Base-by-base conservation (phyloP, 2,113 vertebrate genomes). In the Ancistrus triradiatus region DNA sequence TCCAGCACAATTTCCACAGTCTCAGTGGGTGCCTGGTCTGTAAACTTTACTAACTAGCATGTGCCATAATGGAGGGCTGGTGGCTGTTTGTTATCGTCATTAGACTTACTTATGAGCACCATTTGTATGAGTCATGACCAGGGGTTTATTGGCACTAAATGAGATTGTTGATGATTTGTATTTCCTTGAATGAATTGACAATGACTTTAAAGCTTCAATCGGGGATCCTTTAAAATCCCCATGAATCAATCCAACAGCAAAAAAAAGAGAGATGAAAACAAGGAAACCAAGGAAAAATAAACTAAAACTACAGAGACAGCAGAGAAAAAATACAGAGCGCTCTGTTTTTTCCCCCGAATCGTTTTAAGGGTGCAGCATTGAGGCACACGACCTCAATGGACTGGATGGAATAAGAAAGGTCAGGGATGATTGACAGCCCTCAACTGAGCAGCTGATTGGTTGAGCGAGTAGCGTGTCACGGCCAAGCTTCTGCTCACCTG, bases 401-500 rank as follows among this genome's bases (percentile, higher is more conserved):
- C 59, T 67, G 61, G 76, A 85, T 87, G 86, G 74, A 69, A 81
- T 69, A 66, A 79, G 69, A n/a, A 78, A 78, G 77, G 80, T 80
- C 78, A 80, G 83, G 80, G 80, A 63, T 86, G 84, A 84, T 73
- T 77, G 81, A 83, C 81, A 84, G 86, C 83, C 81, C 78, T 75
- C 81, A 74, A 35, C 15, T 67, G 35, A 68, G 83, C 83, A 84
- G 82, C 79, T 80, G 76, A 74, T 77, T 70, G 76, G 70, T 78
- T 79, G 53, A 84, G 82, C 78, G 81, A 58, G 59, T 49, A 70
- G 59, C 63, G 78, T 49, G 72, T 80, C 84, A 75, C 65, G 81
- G 77, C 78, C 81, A 85, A 85, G 82, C 83, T 78, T 86, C 85
- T 84, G 88, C 88, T 90, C 88, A 90, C 88, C 88, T 90, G 87